Percentiles rank a stretch among this genome's conserved stretches.
Evolutionary conservation across 2,113 vertebrate species (phyloP).

Genomic region (Halichoerus grypus): DNA sequence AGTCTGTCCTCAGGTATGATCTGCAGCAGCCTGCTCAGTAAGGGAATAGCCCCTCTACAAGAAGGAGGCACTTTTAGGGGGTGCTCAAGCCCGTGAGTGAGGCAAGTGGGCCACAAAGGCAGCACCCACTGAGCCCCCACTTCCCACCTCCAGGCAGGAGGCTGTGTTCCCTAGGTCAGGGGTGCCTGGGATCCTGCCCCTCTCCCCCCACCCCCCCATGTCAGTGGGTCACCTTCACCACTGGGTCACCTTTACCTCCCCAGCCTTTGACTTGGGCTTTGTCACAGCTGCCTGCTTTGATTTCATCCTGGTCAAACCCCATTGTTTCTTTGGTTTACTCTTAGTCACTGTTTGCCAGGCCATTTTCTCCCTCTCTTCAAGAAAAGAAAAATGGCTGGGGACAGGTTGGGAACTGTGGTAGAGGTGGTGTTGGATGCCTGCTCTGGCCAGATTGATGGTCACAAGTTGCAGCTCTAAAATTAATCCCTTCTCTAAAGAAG

Average conservation of each 20-base stretch:
- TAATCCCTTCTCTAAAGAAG: constrained; percentile 61
- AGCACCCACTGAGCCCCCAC: neutral
- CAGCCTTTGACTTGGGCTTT: neutral
- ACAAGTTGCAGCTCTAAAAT: constrained; percentile 54
- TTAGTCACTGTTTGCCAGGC: neutral
- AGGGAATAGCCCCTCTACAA: neutral
- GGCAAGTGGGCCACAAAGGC: neutral
- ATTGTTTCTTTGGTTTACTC: neutral
- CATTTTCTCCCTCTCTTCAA: neutral
- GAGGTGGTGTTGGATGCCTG: neutral
- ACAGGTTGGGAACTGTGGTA: neutral
- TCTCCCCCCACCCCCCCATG: neutral
- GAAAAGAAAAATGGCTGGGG: neutral
- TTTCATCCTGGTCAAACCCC: neutral
- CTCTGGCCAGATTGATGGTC: constrained; percentile 5
- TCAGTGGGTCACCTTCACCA: neutral
- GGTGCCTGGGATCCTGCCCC: neutral
- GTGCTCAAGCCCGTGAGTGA: neutral
- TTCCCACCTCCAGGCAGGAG: fast-evolving
- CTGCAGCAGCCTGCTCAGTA: neutral
- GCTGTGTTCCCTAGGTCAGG: no score
- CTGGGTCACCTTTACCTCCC: neutral
- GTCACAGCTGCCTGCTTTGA: neutral
- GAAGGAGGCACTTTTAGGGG: neutral
- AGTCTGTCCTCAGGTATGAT: neutral